A percentile compares a stretch with the other conserved stretches of the same genome.
These are phyloP conservation scores for Acholoe squamosa DNA, from an alignment of 2,888 invertebrate species.

Conservation along the genomic window DNA sequence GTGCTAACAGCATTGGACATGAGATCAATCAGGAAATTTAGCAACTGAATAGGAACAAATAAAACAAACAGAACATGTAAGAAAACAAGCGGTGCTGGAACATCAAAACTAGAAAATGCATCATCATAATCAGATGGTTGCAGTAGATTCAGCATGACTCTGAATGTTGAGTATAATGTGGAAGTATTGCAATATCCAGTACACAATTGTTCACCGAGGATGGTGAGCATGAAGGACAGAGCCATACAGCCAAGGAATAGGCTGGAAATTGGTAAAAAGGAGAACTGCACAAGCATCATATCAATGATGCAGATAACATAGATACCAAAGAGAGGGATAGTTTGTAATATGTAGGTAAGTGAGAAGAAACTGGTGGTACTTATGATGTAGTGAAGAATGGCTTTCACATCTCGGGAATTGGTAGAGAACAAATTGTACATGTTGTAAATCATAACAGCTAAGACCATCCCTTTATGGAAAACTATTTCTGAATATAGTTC, in stretches of 20 bases:
- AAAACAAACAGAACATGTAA: too few species aligned
- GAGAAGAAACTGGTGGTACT: neutral
- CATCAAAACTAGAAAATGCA: too few species aligned
- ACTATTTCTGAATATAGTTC: neutral
- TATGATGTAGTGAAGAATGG: neutral
- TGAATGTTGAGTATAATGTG: too few species aligned
- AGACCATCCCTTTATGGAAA: neutral
- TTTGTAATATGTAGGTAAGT: neutral
- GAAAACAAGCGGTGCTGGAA: too few species aligned
- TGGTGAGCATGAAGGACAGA: neutral
- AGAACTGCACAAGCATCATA: neutral
- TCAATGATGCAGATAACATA: conserved; percentile 5
- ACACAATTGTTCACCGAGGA: neutral
- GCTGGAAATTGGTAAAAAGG: neutral
- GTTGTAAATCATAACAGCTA: neutral
- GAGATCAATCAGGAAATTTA: too few species aligned
- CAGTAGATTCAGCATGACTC: too few species aligned
- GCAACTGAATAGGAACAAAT: too few species aligned
- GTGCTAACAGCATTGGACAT: too few species aligned
- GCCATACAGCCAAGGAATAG: neutral
- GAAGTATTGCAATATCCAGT: neutral
- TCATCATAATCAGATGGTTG: too few species aligned
- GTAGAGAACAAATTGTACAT: neutral
- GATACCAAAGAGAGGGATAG: neutral
- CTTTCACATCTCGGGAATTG: neutral